phyloP scores from a whole-genome alignment of 2,797 vertebrate genomes.

The Carduelis carduelis region DNA sequence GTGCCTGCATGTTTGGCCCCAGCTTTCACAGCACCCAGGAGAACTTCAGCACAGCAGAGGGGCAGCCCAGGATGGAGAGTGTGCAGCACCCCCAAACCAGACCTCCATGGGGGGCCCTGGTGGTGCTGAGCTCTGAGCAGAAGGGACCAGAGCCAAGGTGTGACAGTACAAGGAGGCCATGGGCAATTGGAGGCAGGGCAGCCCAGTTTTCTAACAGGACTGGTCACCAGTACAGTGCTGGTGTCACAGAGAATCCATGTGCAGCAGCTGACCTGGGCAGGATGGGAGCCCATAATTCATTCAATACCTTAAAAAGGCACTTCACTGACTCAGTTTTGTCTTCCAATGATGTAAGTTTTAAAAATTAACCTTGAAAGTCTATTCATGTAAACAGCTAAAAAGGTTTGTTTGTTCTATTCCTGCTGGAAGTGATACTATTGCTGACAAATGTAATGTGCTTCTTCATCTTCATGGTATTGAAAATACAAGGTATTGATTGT shows the following conservation, averaged over 20 bases:
- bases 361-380: slow-evolving; percentile 24
- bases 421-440: background rate
- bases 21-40: background rate
- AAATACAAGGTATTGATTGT: slow-evolving; percentile 7
- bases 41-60: background rate
- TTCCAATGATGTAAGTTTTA: background rate
- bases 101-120: background rate
- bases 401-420: slow-evolving; percentile 8
- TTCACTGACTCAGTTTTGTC: background rate
- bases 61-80: background rate
- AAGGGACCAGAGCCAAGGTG: background rate
- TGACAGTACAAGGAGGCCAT: accelerated
- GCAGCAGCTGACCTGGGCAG: background rate
- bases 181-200: background rate
- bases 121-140: background rate
- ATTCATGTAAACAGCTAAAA: background rate
- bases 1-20: background rate
- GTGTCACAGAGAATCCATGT: background rate
- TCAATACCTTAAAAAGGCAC: background rate
- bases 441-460: background rate
- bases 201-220: background rate
- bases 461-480: background rate
- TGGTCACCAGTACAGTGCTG: background rate
- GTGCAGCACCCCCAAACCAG: background rate
- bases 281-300: background rate